These are phyloP conservation scores for Periophthalmus magnuspinnatus DNA, from an alignment of 2,797 vertebrate species.

Conservation along the genomic window DNA sequence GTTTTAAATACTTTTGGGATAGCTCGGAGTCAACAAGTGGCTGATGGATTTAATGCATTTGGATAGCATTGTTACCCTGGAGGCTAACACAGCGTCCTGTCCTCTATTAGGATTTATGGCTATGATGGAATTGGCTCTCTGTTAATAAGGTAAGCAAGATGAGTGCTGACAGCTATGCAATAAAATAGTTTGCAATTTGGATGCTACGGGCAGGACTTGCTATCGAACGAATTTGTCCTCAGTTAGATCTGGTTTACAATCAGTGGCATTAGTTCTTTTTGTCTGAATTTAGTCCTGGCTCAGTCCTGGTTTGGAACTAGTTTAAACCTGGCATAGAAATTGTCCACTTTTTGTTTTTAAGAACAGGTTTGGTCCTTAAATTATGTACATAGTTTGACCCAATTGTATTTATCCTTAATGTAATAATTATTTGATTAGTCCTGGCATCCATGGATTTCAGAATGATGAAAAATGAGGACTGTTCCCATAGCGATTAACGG, in stretches of 20 bases:
- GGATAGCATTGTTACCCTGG: constrained; percentile 57
- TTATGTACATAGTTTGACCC: background rate
- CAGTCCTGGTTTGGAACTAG: background rate
- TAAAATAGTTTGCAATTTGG: too few relatives aligned
- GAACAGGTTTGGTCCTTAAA: background rate
- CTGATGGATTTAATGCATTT: constrained; percentile 71
- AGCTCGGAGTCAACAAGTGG: constrained; percentile 70
- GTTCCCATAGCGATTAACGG: too few relatives aligned
- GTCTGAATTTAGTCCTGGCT: background rate
- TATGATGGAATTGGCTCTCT: constrained; percentile 46
- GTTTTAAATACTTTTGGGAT: constrained; percentile 33
- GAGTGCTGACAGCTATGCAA: constrained; percentile 24
- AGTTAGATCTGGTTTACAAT: too few relatives aligned
- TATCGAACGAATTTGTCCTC: too few relatives aligned
- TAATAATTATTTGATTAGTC: background rate
- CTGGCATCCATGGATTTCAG: background rate
- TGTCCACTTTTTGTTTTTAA: background rate
- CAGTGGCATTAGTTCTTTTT: too few relatives aligned
- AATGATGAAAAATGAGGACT: too few relatives aligned
- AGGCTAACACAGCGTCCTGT: constrained; percentile 49
- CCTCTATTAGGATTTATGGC: constrained; percentile 58
- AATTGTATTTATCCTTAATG: background rate
- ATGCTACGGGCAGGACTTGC: too few relatives aligned
- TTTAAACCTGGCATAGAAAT: background rate
- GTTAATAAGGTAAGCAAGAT: constrained; percentile 61